Evolutionary conservation across 2,888 invertebrate genomes (phyloP).

Genomic region (Rhingia rostrata): DNA sequence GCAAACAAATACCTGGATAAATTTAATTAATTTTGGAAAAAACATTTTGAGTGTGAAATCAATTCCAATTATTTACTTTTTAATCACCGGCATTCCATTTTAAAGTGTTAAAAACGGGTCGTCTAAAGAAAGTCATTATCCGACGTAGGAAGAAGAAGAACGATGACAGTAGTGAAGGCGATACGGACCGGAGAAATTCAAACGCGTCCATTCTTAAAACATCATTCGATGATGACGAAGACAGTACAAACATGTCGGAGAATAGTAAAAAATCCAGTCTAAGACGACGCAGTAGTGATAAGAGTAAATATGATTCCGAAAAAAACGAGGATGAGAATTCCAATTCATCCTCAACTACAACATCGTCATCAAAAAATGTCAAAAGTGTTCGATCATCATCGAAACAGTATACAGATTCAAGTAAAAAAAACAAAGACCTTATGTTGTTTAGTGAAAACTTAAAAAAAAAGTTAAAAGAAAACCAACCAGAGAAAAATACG

Average conservation of each 20-base stretch:
- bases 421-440: conserved; percentile 75
- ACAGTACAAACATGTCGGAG: conserved; percentile 34
- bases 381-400: conserved; percentile 76
- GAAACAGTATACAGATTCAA: conserved; percentile 82
- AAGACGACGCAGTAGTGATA: conserved; percentile 52
- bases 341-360: conserved; percentile 70
- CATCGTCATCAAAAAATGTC: conserved; percentile 75
- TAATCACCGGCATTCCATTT: neutral
- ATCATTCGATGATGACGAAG: conserved; percentile 56
- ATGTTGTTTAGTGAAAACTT: conserved; percentile 9
- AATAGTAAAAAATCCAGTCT: conserved; percentile 36
- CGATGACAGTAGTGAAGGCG: conserved; percentile 75
- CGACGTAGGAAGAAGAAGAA: conserved; percentile 78
- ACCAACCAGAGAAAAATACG: neutral
- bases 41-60: conserved; percentile 7
- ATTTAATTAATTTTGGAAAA: neutral
- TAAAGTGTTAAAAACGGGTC: conserved; percentile 76
- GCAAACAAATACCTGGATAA: neutral
- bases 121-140: conserved; percentile 78
- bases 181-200: conserved; percentile 76
- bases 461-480: conserved; percentile 39
- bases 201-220: conserved; percentile 64
- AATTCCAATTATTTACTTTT: neutral
- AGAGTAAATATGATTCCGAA: conserved; percentile 54
- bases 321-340: conserved; percentile 45